These are phyloP conservation scores for Micropterix aruncella DNA, from an alignment of 2,888 invertebrate genomes.

Conservation along the genomic window DNA sequence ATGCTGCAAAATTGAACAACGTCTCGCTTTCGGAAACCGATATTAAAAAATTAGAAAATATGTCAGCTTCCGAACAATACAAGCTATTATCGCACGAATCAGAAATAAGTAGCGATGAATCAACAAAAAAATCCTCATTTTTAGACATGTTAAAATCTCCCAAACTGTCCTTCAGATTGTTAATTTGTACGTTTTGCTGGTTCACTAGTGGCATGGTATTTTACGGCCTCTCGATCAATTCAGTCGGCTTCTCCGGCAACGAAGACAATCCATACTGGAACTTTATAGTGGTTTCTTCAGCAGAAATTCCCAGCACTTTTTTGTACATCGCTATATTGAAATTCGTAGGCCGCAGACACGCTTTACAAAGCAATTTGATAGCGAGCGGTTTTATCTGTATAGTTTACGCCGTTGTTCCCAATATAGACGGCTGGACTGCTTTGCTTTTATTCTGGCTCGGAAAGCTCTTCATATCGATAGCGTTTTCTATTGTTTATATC, in stretches of 20 bases:
- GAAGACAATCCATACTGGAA: not conserved
- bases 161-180: not conserved
- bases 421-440: not conserved
- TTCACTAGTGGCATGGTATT: not conserved
- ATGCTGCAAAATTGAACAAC: not conserved
- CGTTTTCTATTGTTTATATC: not conserved
- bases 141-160: not conserved
- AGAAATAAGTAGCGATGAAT: not conserved
- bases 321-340: not conserved
- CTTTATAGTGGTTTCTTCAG: not conserved
- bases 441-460: not conserved
- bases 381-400: not conserved
- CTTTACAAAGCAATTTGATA: not conserved
- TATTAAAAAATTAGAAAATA: not conserved
- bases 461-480: not conserved
- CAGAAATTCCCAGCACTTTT: not conserved
- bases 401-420: not conserved
- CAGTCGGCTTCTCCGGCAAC: not conserved
- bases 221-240: not conserved
- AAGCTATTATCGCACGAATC: no score
- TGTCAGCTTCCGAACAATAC: not conserved
- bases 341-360: not conserved
- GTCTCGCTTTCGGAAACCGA: not conserved
- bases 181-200: not conserved
- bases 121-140: not conserved